phyloP scores from a whole-genome alignment of 1,140 invertebrate species.

The Drosophila kurseongensis region DNA sequence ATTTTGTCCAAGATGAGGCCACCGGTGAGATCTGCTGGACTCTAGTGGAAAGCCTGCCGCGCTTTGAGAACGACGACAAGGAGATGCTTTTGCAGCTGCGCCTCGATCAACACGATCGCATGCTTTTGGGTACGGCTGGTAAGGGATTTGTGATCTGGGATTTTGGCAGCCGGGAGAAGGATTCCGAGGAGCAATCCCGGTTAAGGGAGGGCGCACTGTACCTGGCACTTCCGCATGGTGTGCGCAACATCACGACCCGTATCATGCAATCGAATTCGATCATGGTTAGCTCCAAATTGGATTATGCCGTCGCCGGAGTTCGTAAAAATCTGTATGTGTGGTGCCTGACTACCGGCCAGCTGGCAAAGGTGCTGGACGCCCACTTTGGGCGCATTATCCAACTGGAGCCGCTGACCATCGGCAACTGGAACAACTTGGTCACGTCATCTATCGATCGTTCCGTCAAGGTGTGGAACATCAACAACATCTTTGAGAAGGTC shows the following conservation, averaged over 20 bases:
- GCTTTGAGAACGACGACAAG: conserved; percentile 88
- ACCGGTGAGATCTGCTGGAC: conserved; percentile 87
- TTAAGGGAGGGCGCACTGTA: conserved; percentile 87
- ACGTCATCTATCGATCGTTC: conserved; percentile 98
- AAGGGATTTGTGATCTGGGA: conserved; percentile 93
- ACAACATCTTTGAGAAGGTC: conserved; percentile 99
- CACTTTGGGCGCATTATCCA: conserved; percentile 99
- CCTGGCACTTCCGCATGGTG: conserved; percentile 93
- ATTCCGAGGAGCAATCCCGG: conserved; percentile 42
- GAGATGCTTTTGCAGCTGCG: conserved; percentile 93
- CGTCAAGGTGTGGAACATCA: conserved; percentile 99
- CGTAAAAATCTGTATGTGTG: conserved; percentile 98
- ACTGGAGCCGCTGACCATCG: conserved; percentile 92
- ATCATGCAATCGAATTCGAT: conserved; percentile 95
- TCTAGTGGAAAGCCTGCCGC: conserved; percentile 86
- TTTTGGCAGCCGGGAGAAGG: conserved; percentile 81
- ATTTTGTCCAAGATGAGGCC: conserved; percentile 80
- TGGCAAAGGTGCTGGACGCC: conserved; percentile 97
- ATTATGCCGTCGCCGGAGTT: conserved; percentile 97
- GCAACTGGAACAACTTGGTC: conserved; percentile 97
- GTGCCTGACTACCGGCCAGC: conserved; percentile 90
- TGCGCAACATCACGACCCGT: conserved; percentile 96
- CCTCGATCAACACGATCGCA: conserved; percentile 90
- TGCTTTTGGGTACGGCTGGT: conserved; percentile 92
- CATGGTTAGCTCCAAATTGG: conserved; percentile 94